Conservation (phyloP, 2,888 invertebrate species). For the Penaeus monodon region DNA sequence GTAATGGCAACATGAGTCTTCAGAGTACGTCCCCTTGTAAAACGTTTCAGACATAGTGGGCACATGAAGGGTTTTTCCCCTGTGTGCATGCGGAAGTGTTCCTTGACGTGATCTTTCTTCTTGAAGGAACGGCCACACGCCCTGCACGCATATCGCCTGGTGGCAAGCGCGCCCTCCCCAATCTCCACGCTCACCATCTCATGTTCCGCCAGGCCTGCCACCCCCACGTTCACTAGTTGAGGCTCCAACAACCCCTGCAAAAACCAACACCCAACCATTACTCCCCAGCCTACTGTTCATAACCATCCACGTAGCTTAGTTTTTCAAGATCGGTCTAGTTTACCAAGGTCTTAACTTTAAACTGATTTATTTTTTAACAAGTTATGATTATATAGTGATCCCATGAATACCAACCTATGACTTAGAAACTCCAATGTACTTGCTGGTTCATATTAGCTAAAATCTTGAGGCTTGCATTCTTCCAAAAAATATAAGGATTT, state of each 20-base stretch:
- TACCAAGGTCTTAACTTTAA: too few species aligned
- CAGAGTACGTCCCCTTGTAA: conserved; percentile 53
- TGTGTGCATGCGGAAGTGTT: conserved; percentile 57
- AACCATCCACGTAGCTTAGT: not conserved
- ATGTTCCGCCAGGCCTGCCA: conserved; percentile 31
- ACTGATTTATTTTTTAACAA: too few species aligned
- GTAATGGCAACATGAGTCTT: conserved; percentile 49
- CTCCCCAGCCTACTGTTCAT: conserved; percentile 11
- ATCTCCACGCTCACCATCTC: conserved; percentile 32
- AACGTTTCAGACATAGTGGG: conserved; percentile 45
- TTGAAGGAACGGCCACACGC: conserved; percentile 56
- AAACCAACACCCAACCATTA: conserved; percentile 55
- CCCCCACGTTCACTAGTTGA: conserved; percentile 26
- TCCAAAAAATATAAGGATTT: too few species aligned
- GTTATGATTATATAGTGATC: too few species aligned
- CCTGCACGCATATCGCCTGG: conserved; percentile 42
- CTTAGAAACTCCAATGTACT: too few species aligned
- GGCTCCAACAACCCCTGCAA: conserved; percentile 49
- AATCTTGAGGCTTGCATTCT: too few species aligned
- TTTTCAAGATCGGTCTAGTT: too few species aligned
- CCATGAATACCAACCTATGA: too few species aligned
- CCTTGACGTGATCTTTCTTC: conserved; percentile 60
- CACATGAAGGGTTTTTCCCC: conserved; percentile 62
- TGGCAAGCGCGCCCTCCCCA: conserved; percentile 22
- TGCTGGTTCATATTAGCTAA: too few species aligned